These are phyloP conservation scores for Crossoptilon crossoptilon DNA, from an alignment of 2,797 vertebrate genomes.

Conservation along the genomic window DNA sequence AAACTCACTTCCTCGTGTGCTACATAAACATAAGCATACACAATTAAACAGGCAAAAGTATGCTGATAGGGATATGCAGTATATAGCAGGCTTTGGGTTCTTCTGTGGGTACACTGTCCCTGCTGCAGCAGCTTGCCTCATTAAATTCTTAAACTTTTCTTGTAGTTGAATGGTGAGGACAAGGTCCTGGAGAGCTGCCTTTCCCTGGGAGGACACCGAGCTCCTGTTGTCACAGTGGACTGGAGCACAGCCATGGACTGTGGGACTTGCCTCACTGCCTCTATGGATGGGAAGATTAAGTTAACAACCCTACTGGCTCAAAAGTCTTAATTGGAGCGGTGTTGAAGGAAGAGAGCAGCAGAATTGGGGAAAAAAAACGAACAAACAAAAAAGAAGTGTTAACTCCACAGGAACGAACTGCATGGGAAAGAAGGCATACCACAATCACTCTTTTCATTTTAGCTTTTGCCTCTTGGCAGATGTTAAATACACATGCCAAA, in stretches of 20 bases:
- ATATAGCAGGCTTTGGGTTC: neutral
- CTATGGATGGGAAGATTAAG: conserved; percentile 98
- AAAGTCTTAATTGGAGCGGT: conserved; percentile 79
- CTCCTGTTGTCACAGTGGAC: conserved; percentile 95
- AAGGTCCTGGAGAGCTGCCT: conserved; percentile 88
- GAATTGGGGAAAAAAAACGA: neutral
- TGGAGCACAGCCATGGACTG: conserved; percentile 98
- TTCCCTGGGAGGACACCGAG: conserved; percentile 92
- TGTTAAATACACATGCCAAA: conserved; percentile 31
- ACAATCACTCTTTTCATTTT: conserved; percentile 16
- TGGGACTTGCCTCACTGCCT: conserved; percentile 95
- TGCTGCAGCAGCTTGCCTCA: neutral
- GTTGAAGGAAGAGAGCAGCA: neutral
- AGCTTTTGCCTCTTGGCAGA: conserved; percentile 45
- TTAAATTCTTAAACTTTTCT: neutral
- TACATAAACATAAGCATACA: neutral
- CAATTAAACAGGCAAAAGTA: no score
- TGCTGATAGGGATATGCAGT: neutral
- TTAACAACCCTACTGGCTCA: conserved; percentile 95
- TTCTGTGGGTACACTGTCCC: neutral
- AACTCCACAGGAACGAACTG: conserved; percentile 32
- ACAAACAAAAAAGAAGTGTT: neutral
- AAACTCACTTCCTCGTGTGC: neutral
- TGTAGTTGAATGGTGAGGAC: conserved; percentile 87
- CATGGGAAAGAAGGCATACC: conserved; percentile 14